Evolutionary conservation across 1,140 invertebrate genomes (phyloP), one percentile per base, ranked within the genome.

Genomic region (Teleopsis dalmanni): DNA sequence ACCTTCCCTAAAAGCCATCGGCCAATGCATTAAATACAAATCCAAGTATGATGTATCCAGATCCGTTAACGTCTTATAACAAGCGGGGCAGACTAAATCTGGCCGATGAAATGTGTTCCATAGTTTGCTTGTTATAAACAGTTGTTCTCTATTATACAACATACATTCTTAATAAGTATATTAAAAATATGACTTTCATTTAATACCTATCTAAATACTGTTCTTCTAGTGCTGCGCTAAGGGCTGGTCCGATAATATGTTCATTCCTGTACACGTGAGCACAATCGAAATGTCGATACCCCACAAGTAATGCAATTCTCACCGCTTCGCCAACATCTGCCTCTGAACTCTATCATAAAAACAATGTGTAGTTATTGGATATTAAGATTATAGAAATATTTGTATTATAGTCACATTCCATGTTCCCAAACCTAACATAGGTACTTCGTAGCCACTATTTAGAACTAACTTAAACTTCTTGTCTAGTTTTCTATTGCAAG

Each of bases 211-310:
- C 23, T 11, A 34, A 34, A 34, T 14, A 4, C 11, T 34, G 83
- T 48, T 81, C 74, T 0, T 71, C 66, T 43, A 91, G 74, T 52
- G 82, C 77, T 21, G 76, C 73, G n/a, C n/a, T n/a, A n/a, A n/a
- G n/a, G n/a, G n/a, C n/a, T n/a, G n/a, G n/a, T n/a, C n/a, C n/a
- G n/a, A n/a, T n/a, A n/a, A n/a, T n/a, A 48, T 71, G 60, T 64
- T 91, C 86, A 64, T 91, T 91, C 43, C 77, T 75, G 65, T 91
- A 91, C n/a, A 83, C 75, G 57, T 75, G 75, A 13, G 88, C 88
- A 73, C 87, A 87, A 67, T 92, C 88, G 57, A 92, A 78, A 65
- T 89, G 87, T 2, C 88, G 70, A 65, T 92, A 92, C 0, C 88
- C 88, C 37, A 76, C 71, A 58, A 85, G 76, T 40, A 91, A 79